Evolutionary conservation across 2,797 vertebrate species (phyloP).

Genomic region (Ctenopoma kingsleyae): DNA sequence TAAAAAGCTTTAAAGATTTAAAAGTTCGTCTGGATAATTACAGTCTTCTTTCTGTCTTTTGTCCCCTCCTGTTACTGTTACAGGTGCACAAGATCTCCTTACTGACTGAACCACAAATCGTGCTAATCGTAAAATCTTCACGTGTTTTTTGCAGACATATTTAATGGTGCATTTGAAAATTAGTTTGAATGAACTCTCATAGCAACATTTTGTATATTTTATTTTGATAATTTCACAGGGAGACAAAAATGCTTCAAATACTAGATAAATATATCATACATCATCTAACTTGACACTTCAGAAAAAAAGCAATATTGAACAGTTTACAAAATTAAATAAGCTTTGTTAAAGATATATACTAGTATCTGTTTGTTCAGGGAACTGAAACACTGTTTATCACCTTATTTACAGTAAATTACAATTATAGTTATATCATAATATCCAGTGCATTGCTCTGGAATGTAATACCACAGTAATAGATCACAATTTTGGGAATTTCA

Average conservation of each 20-base stretch:
- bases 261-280: conserved; percentile 45
- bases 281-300: not conserved
- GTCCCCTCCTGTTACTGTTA: conserved; percentile 26
- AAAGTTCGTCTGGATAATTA: conserved; percentile 12
- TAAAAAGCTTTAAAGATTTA: not conserved
- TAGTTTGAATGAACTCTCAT: conserved; percentile 40
- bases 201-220: conserved; percentile 64
- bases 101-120: conserved; percentile 39
- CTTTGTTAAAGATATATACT: conserved; percentile 36
- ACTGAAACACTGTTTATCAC: conserved; percentile 20
- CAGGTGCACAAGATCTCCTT: conserved; percentile 37
- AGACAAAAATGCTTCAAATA: conserved; percentile 22
- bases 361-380: conserved; percentile 53
- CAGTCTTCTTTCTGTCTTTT: conserved; percentile 1
- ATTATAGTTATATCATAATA: not conserved
- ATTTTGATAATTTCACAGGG: conserved; percentile 49
- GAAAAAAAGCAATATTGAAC: not conserved
- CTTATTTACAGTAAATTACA: conserved; percentile 22
- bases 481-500: not conserved
- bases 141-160: conserved; percentile 32
- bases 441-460: not conserved
- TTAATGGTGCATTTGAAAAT: conserved; percentile 30
- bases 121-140: conserved; percentile 19
- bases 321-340: conserved; percentile 34
- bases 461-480: not conserved